Conservation (phyloP, 2,797 vertebrate genomes). For the Ara ararauna region DNA sequence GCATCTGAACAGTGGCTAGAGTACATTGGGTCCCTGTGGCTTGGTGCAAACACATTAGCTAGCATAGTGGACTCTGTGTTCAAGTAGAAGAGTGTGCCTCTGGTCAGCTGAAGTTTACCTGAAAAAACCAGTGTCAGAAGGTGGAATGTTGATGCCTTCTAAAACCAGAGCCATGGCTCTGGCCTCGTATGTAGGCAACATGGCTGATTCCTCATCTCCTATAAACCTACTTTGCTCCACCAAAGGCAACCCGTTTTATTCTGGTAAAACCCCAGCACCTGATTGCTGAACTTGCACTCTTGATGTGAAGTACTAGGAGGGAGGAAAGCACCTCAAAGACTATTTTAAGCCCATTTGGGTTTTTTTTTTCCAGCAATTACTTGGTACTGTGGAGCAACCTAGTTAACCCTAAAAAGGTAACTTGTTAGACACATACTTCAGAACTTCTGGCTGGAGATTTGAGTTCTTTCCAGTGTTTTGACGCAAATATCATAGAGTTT, state of each 20-base stretch:
- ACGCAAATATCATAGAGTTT: neutral
- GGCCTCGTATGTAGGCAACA: rapidly evolving
- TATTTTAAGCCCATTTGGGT: neutral
- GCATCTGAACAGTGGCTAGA: neutral
- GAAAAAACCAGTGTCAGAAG: neutral
- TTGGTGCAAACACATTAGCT: neutral
- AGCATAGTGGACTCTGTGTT: neutral
- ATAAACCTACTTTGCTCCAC: neutral
- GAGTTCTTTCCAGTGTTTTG: neutral
- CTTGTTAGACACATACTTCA: neutral
- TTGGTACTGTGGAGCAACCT: neutral
- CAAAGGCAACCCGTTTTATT: neutral
- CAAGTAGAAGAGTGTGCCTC: neutral
- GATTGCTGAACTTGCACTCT: neutral
- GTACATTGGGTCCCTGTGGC: too few relatives aligned
- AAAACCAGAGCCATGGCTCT: neutral
- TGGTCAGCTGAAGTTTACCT: neutral
- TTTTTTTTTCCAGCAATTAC: neutral
- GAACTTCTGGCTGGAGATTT: neutral
- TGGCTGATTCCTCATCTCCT: neutral
- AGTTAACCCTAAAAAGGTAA: neutral
- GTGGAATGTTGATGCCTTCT: neutral
- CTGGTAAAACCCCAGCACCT: neutral
- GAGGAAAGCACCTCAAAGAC: neutral
- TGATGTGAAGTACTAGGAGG: neutral